A percentile compares a stretch with the other conserved stretches of the same genome.
phyloP scores from a whole-genome alignment of 2,797 vertebrate genomes.

The Clarias pachynema region DNA sequence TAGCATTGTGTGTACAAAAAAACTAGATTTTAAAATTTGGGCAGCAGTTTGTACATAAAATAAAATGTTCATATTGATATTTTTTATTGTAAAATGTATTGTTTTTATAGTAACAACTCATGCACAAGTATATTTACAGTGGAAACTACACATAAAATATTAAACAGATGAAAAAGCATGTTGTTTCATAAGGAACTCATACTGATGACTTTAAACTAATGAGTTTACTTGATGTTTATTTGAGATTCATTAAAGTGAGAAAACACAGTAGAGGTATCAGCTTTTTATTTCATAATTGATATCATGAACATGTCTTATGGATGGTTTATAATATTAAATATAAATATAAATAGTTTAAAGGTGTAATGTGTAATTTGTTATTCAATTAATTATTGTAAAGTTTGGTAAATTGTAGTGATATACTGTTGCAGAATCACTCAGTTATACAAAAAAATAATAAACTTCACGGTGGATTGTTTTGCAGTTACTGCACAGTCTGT shows the following conservation, averaged over 20 bases:
- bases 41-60: too few species aligned
- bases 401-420: too few species aligned
- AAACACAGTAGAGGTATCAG: background rate
- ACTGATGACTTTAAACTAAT: background rate
- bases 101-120: too few species aligned
- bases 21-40: background rate
- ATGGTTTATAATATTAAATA: background rate
- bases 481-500: background rate
- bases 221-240: background rate
- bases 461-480: background rate
- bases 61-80: too few species aligned
- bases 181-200: background rate
- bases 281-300: background rate
- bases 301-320: background rate
- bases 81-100: too few species aligned
- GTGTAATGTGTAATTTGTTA: background rate
- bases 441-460: background rate
- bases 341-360: background rate
- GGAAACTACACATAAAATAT: too few species aligned
- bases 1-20: background rate
- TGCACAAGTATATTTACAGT: too few species aligned
- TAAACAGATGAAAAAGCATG: background rate
- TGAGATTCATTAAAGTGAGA: background rate
- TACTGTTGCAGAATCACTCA: background rate
- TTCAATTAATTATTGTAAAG: background rate